phyloP scores from a whole-genome alignment of 37 sponge, comb jelly and placozoan species.

The Ephydatia muelleri region DNA sequence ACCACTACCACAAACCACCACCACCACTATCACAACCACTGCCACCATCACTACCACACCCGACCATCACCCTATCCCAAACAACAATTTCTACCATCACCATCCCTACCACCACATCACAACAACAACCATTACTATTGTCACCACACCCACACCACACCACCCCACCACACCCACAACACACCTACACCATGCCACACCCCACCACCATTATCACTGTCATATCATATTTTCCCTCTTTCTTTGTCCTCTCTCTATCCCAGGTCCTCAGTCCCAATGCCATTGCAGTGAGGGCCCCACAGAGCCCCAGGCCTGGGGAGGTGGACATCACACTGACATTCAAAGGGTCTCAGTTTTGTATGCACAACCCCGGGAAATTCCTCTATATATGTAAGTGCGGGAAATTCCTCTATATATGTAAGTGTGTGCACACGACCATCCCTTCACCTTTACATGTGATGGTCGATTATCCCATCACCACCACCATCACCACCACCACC shows the following conservation, averaged over 20 bases:
- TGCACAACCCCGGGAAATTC: constrained; percentile 75
- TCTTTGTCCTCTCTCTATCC: neutral
- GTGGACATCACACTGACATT: constrained; percentile 74
- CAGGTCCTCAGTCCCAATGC: constrained; percentile 83
- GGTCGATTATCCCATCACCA: neutral
- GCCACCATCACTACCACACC: neutral
- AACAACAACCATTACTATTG: neutral
- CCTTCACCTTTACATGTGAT: neutral
- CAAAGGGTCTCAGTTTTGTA: constrained; percentile 70
- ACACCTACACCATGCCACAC: neutral
- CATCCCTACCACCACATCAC: neutral
- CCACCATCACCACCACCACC: neutral
- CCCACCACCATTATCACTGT: neutral
- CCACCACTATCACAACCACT: neutral
- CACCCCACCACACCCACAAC: neutral
- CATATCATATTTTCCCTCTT: neutral
- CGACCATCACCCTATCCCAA: neutral
- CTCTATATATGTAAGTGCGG: too few species aligned
- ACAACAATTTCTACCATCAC: neutral
- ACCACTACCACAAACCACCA: too few species aligned
- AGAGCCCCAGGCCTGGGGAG: constrained; percentile 63
- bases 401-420: too few species aligned
- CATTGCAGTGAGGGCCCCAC: constrained; percentile 63
- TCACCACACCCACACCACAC: neutral
- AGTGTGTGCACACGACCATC: neutral